Percentiles rank a stretch among this genome's conserved stretches.
These are phyloP conservation scores for Botrylloides violaceus DNA, from an alignment of 23 tunicate species.

Conservation along the genomic window DNA sequence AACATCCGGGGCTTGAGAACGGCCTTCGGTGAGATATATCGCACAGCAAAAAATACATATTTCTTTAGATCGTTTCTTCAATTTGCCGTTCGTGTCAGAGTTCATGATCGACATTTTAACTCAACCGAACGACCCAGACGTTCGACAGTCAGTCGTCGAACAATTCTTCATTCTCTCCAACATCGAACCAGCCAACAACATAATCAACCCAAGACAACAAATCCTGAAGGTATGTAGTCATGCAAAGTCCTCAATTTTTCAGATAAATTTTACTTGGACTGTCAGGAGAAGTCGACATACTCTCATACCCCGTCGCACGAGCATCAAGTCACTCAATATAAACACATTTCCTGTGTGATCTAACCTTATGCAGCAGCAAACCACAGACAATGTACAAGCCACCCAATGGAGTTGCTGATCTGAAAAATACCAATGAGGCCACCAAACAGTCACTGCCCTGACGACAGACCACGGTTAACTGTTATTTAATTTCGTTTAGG, in stretches of 20 bases:
- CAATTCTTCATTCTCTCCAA: slow-evolving; percentile 46
- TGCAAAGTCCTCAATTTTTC: not conserved
- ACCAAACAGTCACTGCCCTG: no score
- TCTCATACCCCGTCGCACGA: not conserved
- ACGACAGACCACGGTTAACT: no score
- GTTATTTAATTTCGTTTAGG: no score
- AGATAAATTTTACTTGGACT: not conserved
- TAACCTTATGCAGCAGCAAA: no score
- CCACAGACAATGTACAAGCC: no score
- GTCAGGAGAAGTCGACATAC: not conserved
- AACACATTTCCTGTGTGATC: no score
- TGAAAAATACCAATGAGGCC: no score
- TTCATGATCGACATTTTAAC: slow-evolving; percentile 62
- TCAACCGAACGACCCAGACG: slow-evolving; percentile 38
- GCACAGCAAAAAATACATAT: no score
- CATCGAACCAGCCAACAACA: slow-evolving; percentile 19
- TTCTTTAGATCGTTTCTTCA: slow-evolving; percentile 70
- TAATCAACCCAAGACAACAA: slow-evolving; percentile 36
- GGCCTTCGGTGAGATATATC: no score
- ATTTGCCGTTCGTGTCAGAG: slow-evolving; percentile 30
- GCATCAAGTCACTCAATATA: no score
- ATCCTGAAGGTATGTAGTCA: slow-evolving; percentile 57
- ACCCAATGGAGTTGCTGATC: no score
- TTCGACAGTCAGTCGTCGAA: slow-evolving; percentile 52
- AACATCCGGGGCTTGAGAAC: no score